Conservation (phyloP, 2,797 vertebrate genomes). For the Cynopterus sphinx region DNA sequence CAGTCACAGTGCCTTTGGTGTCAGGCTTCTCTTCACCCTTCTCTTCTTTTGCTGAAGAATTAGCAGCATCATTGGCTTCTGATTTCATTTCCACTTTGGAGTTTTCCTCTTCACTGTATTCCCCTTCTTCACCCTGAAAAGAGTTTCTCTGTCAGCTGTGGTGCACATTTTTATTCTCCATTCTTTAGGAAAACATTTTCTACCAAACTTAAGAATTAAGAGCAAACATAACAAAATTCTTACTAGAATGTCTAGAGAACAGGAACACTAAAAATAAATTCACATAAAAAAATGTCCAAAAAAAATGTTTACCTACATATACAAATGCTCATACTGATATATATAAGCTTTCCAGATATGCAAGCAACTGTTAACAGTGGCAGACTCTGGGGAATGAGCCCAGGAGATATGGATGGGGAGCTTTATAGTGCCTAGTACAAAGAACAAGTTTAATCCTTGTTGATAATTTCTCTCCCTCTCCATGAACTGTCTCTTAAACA, state of each 20-base stretch:
- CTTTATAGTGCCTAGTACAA: fast-evolving
- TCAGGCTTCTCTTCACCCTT: conserved; percentile 87
- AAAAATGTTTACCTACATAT: background rate
- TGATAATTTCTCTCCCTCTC: background rate
- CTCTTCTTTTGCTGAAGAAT: conserved; percentile 82
- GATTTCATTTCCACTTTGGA: conserved; percentile 86
- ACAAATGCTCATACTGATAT: background rate
- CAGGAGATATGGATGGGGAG: background rate
- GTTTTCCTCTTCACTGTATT: conserved; percentile 92
- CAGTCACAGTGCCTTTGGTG: conserved; percentile 90
- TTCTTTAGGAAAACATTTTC: conserved; percentile 42
- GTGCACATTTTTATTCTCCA: background rate
- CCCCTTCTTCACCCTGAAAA: conserved; percentile 89
- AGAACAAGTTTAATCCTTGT: background rate
- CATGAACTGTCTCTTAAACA: background rate
- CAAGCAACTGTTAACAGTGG: background rate
- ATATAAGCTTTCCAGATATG: background rate
- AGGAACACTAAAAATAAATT: background rate
- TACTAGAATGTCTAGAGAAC: background rate
- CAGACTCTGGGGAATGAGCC: background rate
- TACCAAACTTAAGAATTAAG: background rate
- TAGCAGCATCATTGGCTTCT: conserved; percentile 85
- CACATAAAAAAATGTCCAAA: background rate
- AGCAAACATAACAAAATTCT: background rate
- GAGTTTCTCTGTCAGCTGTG: conserved; percentile 80